phyloP scores from a whole-genome alignment of 2,797 vertebrate genomes.

The Austrolebias charrua region DNA sequence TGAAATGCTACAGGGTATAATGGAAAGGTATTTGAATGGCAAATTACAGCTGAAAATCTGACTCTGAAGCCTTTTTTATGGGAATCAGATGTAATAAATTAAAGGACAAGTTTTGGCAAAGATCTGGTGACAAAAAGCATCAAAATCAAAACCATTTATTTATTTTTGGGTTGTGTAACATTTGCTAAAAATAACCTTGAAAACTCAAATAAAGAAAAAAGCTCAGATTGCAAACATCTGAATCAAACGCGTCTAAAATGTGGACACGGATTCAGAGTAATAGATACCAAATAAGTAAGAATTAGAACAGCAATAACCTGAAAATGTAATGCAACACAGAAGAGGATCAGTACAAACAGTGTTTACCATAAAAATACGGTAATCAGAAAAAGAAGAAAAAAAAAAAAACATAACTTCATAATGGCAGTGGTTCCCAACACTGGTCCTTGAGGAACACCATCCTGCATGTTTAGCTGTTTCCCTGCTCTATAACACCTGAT shows the following conservation, averaged over 20 bases:
- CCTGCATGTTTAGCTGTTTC: too few species aligned
- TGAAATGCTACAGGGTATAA: slow-evolving; percentile 67
- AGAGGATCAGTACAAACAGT: neutral
- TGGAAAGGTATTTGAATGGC: slow-evolving; percentile 80
- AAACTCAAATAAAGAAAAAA: slow-evolving; percentile 4
- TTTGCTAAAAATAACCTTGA: neutral
- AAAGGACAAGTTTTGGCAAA: slow-evolving; percentile 43
- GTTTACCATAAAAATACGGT: neutral
- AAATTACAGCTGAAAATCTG: slow-evolving; percentile 76
- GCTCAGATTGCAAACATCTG: neutral
- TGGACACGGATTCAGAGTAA: too few species aligned
- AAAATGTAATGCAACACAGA: neutral
- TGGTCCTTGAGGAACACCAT: too few species aligned
- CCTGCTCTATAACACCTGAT: too few species aligned
- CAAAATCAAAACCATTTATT: neutral
- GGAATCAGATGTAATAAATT: slow-evolving; percentile 7
- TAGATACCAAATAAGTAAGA: neutral
- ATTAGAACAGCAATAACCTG: neutral
- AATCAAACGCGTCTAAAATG: neutral
- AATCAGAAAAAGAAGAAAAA: slow-evolving; percentile 10
- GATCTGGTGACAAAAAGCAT: slow-evolving; percentile 6
- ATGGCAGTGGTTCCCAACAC: too few species aligned
- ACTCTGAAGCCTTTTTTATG: slow-evolving; percentile 47
- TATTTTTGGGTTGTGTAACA: slow-evolving; percentile 1
- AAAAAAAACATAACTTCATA: slow-evolving; percentile 1